A percentile compares a stretch with the other conserved stretches of the same genome.
phyloP scores from a whole-genome alignment of 2,888 invertebrate genomes.

The Thymelicus lineola region DNA sequence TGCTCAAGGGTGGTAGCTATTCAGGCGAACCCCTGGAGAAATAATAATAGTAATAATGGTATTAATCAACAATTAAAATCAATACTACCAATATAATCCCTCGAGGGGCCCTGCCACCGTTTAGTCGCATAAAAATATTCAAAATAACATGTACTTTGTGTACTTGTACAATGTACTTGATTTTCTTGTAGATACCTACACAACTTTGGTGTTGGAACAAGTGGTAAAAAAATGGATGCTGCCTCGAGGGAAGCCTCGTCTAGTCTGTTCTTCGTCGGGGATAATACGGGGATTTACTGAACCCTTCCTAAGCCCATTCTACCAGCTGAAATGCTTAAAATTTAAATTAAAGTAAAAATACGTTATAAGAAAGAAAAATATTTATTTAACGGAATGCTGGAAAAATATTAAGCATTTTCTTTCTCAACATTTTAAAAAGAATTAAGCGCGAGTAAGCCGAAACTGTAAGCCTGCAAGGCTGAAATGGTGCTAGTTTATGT shows the following conservation, averaged over 20 bases:
- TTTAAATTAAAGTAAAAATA: constrained; percentile 54
- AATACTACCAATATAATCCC: no score
- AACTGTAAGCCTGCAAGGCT: background rate
- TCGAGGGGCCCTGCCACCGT: no score
- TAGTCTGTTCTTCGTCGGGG: background rate
- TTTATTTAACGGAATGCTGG: background rate
- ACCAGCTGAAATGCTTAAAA: constrained; percentile 62
- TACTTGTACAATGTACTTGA: no score
- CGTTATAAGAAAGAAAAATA: background rate
- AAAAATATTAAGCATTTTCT: background rate
- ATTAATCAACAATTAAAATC: no score
- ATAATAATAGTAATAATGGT: no score
- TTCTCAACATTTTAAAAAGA: background rate
- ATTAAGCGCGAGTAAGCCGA: background rate
- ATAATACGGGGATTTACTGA: constrained; percentile 7
- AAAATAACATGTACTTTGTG: no score
- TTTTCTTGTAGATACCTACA: background rate
- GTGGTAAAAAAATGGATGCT: background rate
- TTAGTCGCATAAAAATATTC: no score
- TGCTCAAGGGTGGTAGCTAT: no score
- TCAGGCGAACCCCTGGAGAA: no score
- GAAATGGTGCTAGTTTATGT: background rate
- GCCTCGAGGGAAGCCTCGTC: background rate
- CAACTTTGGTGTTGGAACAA: background rate
- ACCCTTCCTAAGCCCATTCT: constrained; percentile 59